Base-by-base conservation (phyloP, 2,888 invertebrate genomes). In the Drepana falcataria region DNA sequence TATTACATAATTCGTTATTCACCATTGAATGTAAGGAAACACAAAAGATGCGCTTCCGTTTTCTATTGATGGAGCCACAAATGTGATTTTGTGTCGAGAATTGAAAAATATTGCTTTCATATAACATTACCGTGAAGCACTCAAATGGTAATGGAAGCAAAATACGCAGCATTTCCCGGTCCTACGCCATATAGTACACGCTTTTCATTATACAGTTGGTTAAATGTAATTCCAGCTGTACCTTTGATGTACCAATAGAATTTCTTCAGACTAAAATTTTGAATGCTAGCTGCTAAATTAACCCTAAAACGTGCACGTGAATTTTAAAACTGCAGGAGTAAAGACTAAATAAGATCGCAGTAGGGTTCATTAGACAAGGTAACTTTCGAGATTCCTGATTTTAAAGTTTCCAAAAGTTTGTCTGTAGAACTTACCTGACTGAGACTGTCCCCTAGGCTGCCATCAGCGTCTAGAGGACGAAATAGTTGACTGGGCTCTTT, bases 391-490 rank as follows among this genome's bases (percentile, higher is more conserved):
- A 66, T 64, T 71, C 68, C 63, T 69, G 70, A 73, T 76, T 69
- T 64, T 63, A 69, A 71, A 75, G 66, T 76, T 77, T 47, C 21
- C 44, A 51, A 64, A 65, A 57, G 53, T 61, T 58, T 52, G 37
- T 57, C 53, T 35, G 57, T 44, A 47, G 63, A 21, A 21, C 21
- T 73, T 75, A 92, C 92, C 88, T 92, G 92, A 74, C 91, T 91
- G 7, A 91, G 85, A 65, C 91, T 92, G 66, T 91, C 91, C 60
- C 87, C 89, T 47, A 89, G 76, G 67, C 91, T 90, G 65, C 85
- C 88, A 51, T 91, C 91, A 60, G 76, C 81, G 59, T 89, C 91
- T 55, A 84, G 81, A 0, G 87, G 81, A 65, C 85, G 80, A 61
- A 91, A 89, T 35, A 86, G 74, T 56, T 75, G 79, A 51, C 68